These are phyloP conservation scores for Scolopax bukidnonensis DNA, from an alignment of 2,797 vertebrate genomes.

Conservation along the genomic window DNA sequence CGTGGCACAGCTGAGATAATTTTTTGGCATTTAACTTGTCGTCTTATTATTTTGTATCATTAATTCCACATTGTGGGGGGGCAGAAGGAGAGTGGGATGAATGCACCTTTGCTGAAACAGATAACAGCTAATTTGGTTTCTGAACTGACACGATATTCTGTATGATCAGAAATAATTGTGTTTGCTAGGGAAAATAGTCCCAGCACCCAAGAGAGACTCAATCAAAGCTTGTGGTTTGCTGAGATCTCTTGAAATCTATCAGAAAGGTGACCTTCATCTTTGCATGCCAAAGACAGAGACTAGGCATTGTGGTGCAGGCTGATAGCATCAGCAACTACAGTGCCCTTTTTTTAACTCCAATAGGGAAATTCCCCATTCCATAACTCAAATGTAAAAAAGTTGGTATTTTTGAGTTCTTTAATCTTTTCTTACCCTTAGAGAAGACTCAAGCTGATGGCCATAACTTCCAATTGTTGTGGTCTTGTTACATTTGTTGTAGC, in stretches of 20 bases:
- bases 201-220: not conserved
- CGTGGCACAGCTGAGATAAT: not conserved
- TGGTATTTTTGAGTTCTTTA: not conserved
- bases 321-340: not conserved
- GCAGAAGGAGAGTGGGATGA: not conserved
- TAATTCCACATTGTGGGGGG: not conserved
- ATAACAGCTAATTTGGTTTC: not conserved
- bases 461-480: not conserved
- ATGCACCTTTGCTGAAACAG: not conserved
- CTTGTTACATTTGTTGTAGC: not conserved
- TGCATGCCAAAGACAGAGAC: accelerated
- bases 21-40: not conserved
- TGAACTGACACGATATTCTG: not conserved
- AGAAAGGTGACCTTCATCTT: not conserved
- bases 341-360: accelerated
- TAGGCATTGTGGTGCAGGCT: not conserved
- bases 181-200: not conserved
- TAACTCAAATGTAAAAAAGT: not conserved
- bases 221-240: not conserved
- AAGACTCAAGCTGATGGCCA: not conserved
- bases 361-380: not conserved
- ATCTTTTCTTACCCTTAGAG: not conserved
- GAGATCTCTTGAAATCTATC: not conserved
- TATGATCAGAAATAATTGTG: not conserved
- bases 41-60: not conserved